Evolutionary conservation across 2,888 invertebrate genomes (phyloP), one percentile per base, ranked within the genome.

Genomic region (Drosophila anomalata): DNA sequence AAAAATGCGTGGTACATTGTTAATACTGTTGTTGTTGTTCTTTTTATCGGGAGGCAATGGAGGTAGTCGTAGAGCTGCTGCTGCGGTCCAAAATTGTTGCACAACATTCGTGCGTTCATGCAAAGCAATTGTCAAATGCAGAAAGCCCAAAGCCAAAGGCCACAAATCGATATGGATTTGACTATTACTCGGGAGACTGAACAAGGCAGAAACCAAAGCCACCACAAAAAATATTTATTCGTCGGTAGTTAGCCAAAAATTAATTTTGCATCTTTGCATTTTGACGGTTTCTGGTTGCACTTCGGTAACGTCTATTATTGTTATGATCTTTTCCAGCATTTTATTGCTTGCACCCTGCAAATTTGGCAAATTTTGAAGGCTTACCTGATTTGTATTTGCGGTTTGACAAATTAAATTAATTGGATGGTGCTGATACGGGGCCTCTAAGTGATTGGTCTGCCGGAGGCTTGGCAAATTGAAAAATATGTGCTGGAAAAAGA

Each of bases 71-170:
- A 31, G 46, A 24, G 31, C 11, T 29, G 46, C 51, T 46, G 52
- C 52, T 39, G 51, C n/a, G 56, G 67, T 55, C 67, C 68, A 66
- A 61, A 58, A 47, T 33, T 36, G 60, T 79, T 79, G 75, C 79
- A 75, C 71, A 79, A 79, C 63, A 61, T 79, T 68, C 62, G 70
- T 79, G 79, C 79, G 79, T 79, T 63, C 71, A 82, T 81, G 79
- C 79, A 79, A 79, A 74, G 69, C 79, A 77, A 82, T 79, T 79
- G 79, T 77, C 74, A 82, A 73, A 73, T 65, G 22, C 71, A 63
- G 73, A 75, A 77, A 76, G 76, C 73, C 33, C 63, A 57, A 59
- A 73, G 56, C 75, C 59, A 70, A 77, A 78, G 75, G 80, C 84
- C 76, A 78, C 41, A 57, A 74, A 73, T 74, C 73, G 69, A 79